Percentiles rank a stretch among this genome's conserved stretches.
Evolutionary conservation across 2,888 invertebrate genomes (phyloP).

Genomic region (Heliconius aoede): DNA sequence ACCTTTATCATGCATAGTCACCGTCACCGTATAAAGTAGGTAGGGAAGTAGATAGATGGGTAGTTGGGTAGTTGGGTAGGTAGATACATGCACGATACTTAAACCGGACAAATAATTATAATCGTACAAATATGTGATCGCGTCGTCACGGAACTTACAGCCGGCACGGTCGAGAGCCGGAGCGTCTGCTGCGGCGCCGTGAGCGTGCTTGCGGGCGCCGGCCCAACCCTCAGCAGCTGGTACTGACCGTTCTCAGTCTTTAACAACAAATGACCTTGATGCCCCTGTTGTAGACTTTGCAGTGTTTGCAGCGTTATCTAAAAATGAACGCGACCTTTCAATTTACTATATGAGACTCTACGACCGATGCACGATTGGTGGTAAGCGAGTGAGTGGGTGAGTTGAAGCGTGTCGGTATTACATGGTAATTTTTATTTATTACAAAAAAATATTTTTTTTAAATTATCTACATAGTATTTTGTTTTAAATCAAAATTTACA

Average conservation of each 20-base stretch:
- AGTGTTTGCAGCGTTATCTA: slow-evolving; percentile 95
- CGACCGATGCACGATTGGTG: slow-evolving; percentile 11
- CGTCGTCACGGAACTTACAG: slow-evolving; percentile 89
- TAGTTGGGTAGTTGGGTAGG: neutral
- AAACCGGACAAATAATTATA: slow-evolving; percentile 60
- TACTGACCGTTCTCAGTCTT: slow-evolving; percentile 99
- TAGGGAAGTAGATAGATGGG: neutral
- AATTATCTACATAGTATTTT: neutral
- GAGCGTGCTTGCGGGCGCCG: slow-evolving; percentile 86
- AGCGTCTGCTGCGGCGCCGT: slow-evolving; percentile 88
- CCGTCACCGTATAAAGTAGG: neutral
- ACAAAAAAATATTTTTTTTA: slow-evolving; percentile 1
- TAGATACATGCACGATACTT: slow-evolving; percentile 68
- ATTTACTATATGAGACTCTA: slow-evolving; percentile 52
- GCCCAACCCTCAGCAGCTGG: slow-evolving; percentile 92
- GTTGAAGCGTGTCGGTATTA: slow-evolving; percentile 23
- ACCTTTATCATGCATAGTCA: slow-evolving; percentile 69
- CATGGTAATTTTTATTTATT: slow-evolving; percentile 20
- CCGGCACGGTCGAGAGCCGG: slow-evolving; percentile 93
- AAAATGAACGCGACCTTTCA: slow-evolving; percentile 79
- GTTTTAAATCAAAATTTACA: neutral
- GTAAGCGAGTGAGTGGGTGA: slow-evolving; percentile 15
- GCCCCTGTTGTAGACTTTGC: slow-evolving; percentile 93
- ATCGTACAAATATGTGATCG: slow-evolving; percentile 13
- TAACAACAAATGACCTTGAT: slow-evolving; percentile 94